Evolutionary conservation across 2,113 vertebrate species (phyloP).

Genomic region (Sturnus vulgaris): DNA sequence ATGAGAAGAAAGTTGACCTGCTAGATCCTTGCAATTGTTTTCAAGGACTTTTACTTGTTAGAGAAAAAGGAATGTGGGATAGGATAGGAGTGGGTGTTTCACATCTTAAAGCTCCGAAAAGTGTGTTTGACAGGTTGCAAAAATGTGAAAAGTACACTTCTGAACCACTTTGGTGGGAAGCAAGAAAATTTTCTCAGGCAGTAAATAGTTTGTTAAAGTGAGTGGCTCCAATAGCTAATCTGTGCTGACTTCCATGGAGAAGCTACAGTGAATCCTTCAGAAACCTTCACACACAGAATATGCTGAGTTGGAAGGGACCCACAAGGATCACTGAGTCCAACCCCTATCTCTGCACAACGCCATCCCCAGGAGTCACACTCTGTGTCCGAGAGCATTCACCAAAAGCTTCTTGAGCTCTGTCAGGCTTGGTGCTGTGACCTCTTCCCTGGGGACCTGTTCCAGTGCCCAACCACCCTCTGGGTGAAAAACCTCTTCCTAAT

Average conservation of each 20-base stretch:
- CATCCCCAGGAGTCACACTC: not conserved
- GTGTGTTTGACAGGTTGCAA: not conserved
- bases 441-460: not conserved
- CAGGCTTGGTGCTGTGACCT: not conserved
- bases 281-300: not conserved
- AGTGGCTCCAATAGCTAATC: not conserved
- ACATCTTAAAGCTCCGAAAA: not conserved
- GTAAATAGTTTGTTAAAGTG: not conserved
- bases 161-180: not conserved
- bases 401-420: not conserved
- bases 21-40: not conserved
- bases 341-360: not conserved
- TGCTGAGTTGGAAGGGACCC: not conserved
- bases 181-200: not conserved
- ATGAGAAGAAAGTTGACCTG: not conserved
- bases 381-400: not conserved
- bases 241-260: not conserved
- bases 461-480: rapidly evolving
- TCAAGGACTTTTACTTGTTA: not conserved
- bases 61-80: not conserved
- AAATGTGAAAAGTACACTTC: not conserved
- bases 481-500: not conserved
- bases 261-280: not conserved
- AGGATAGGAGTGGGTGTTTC: not conserved
- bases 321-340: not conserved